Base-by-base conservation (phyloP, 2,888 invertebrate genomes). In the Endotricha flammealis region DNA sequence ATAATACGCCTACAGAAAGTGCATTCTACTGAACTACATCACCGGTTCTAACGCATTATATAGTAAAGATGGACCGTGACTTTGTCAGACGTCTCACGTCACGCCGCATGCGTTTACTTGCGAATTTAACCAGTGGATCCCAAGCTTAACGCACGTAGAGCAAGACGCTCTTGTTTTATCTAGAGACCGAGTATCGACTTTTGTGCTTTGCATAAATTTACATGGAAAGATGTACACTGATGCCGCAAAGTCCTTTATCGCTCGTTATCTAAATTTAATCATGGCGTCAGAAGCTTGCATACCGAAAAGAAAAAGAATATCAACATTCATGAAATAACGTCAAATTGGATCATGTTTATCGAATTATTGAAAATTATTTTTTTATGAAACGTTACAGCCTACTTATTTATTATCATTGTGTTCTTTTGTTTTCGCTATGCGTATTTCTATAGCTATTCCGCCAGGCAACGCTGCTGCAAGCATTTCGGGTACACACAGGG, bases 121-220 rank as follows among this genome's bases (percentile, higher is more conserved):
- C n/a, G n/a, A n/a, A n/a, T n/a, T n/a, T 6, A 16, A 20, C 20
- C 6, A 20, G 20, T 20, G 20, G 20, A 44, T 36, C 31, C 30
- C 35, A 32, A 11, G 9, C 23, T 34, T 31, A 27, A 29, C n/a
- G n/a, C n/a, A 3, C 7, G 3, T 20, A 43, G 44, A 31, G 40
- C 50, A 60, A 64, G 57, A 59, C 57, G 58, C 51, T 61, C 63
- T 51, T 55, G 64, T 64, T 62, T 54, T 60, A 64, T 64, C 68
- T 56, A 59, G 67, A 67, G 72, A 68, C 67, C 64, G 50, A 58
- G 70, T 77, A 82, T 80, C 79, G 78, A 79, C 74, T 75, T 75
- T 68, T 66, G 65, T 64, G 69, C 69, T 82, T 81, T 78, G 72
- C 81, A 83, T 83, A 83, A 75, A 83, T 83, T 82, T 82, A 70